Evolutionary conservation across 2,113 vertebrate species (phyloP).

Genomic region (Pluvianellus socialis): DNA sequence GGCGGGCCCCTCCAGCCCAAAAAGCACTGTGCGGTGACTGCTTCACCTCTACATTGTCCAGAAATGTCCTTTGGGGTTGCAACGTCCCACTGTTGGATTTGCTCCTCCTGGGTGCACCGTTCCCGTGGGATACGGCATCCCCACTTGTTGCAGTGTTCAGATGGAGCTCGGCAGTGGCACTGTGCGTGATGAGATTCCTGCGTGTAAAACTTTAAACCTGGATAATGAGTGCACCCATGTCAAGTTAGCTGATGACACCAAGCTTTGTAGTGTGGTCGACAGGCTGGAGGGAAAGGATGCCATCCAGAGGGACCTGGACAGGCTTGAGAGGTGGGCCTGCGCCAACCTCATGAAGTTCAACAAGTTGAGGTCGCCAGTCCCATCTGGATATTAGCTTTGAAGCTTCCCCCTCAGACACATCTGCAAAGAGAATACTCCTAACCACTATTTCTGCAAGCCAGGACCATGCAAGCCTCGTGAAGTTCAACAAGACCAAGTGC

Average conservation of each 20-base stretch:
- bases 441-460: too few relatives aligned
- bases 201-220: neutral
- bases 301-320: neutral
- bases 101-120: accelerated
- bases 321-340: neutral
- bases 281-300: neutral
- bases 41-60: neutral
- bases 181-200: neutral
- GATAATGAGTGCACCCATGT: neutral
- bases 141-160: neutral
- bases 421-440: too few relatives aligned
- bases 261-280: neutral
- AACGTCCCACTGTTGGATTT: accelerated
- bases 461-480: neutral
- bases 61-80: neutral
- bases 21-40: neutral
- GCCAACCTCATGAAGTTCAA: neutral
- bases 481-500: neutral
- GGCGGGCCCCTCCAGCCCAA: neutral
- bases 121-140: neutral
- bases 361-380: too few relatives aligned
- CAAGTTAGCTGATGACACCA: neutral
- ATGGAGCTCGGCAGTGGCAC: neutral
- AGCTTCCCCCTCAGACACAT: too few relatives aligned
- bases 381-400: too few relatives aligned